Conservation (phyloP, 2,113 vertebrate species). For the Cynoglossus semilaevis region DNA sequence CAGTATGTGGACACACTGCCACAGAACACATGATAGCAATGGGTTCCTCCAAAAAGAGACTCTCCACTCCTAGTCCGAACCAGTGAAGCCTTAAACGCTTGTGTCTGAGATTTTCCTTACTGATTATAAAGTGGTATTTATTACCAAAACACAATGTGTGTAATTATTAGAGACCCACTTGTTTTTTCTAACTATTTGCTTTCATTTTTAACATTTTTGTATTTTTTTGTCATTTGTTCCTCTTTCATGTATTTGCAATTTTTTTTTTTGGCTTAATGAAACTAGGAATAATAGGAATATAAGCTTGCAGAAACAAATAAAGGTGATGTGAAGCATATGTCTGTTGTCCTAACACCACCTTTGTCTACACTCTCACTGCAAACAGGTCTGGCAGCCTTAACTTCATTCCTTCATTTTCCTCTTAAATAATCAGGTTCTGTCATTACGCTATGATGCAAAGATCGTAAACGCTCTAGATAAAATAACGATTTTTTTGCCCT, state of each 20-base stretch:
- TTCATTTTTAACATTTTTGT: no score
- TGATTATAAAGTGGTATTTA: no score
- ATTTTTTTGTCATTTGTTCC: no score
- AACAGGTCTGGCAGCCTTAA: slow-evolving; percentile 35
- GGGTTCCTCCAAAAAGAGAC: background rate
- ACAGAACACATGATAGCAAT: slow-evolving; percentile 9
- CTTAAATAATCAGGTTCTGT: slow-evolving; percentile 64
- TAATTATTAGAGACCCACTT: no score
- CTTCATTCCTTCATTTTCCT: slow-evolving; percentile 62
- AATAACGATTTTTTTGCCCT: slow-evolving; percentile 50
- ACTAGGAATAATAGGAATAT: no score
- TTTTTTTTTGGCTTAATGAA: no score
- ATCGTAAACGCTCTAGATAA: slow-evolving; percentile 57
- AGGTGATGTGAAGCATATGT: slow-evolving; percentile 4
- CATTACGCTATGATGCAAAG: slow-evolving; percentile 66
- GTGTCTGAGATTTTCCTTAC: no score
- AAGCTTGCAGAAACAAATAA: background rate
- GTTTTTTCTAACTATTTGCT: no score
- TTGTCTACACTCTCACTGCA: no score
- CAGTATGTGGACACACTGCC: slow-evolving; percentile 5
- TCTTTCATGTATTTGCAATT: no score
- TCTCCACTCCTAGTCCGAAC: background rate
- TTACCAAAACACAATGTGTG: no score
- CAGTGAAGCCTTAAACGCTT: no score
- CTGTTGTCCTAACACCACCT: slow-evolving; percentile 25